Evolutionary conservation across 1,140 invertebrate species (phyloP).

Genomic region (Drosophila athabasca): DNA sequence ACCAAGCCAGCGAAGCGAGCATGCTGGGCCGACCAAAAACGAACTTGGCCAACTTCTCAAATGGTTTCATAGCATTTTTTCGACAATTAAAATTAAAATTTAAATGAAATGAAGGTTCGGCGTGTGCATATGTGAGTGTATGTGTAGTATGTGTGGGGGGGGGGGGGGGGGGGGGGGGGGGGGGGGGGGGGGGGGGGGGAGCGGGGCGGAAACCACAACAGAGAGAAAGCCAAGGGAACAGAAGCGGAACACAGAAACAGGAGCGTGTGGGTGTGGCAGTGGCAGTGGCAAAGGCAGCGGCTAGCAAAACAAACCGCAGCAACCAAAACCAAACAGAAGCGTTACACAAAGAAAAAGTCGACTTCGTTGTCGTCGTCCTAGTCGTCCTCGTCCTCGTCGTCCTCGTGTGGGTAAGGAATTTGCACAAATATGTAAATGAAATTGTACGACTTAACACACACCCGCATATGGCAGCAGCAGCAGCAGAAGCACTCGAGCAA

Average conservation of each 20-base stretch:
- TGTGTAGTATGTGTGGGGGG: slow-evolving; percentile 30
- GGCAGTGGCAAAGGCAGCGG: slow-evolving; percentile 14
- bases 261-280: not conserved
- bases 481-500: slow-evolving; percentile 57
- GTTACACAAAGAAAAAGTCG: slow-evolving; percentile 79
- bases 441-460: slow-evolving; percentile 69
- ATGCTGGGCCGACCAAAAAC: slow-evolving; percentile 34
- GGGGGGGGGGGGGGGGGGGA: slow-evolving; percentile 5
- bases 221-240: slow-evolving; percentile 38
- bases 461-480: slow-evolving; percentile 48
- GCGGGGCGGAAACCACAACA: slow-evolving; percentile 71
- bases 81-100: slow-evolving; percentile 81
- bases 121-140: slow-evolving; percentile 14
- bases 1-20: slow-evolving; percentile 52
- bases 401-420: slow-evolving; percentile 66
- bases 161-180: slow-evolving; percentile 7
- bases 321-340: slow-evolving; percentile 78
- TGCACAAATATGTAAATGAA: slow-evolving; percentile 79
- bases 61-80: slow-evolving; percentile 73
- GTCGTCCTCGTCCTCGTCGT: slow-evolving; percentile 52
- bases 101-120: slow-evolving; percentile 60
- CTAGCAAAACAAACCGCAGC: slow-evolving; percentile 75
- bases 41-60: slow-evolving; percentile 55
- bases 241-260: slow-evolving; percentile 1
- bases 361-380: slow-evolving; percentile 66